Base-by-base conservation (phyloP, 2,888 invertebrate species). In the Parnassius glacialis region DNA sequence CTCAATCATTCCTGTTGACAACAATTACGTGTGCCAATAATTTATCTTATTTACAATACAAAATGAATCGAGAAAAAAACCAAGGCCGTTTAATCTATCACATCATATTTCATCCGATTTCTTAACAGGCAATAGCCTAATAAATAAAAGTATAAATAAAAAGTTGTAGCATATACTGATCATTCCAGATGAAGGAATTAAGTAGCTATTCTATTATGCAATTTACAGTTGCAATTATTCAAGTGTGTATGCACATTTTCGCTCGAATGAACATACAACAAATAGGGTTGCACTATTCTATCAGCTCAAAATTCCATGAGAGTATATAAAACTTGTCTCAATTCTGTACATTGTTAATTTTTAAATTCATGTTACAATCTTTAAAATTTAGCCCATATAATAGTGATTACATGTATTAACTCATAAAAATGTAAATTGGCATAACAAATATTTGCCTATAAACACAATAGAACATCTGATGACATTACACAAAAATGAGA, bases 1-100 rank as follows among this genome's bases (percentile, higher is more conserved):
- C 79, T 83, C 79, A 71, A 83, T 78, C 79, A 69, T 74, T 80
- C 78, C 72, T 80, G 79, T 69, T 70, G 76, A 76, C 73, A 75
- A 79, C 80, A 82, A 86, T 84, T 83, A 85, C 77, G 78, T 76
- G 80, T 73, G 80, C 75, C 78, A 78, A 81, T 76, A 71, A 59
- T 76, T 83, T 83, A 89, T 89, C 88, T 85, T 90, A 90, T 88
- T 84, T 88, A 90, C 88, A 89, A 82, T 84, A 81, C 79, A 83
- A 83, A 83, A 72, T 73, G 80, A 79, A 83, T 81, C 78, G 78
- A 84, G 79, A 81, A 76, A 79, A 79, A 78, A 73, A 77, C 66
- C 68, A 76, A 86, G 85, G 84, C 86, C 85, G 83, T 84, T 83
- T 79, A 78, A 79, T 83, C 80, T 90, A 89, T 90, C 88, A 90